A percentile compares a stretch with the other conserved stretches of the same genome.
Conservation (phyloP, 2,113 vertebrate genomes). For the Lophotis ruficrista region DNA sequence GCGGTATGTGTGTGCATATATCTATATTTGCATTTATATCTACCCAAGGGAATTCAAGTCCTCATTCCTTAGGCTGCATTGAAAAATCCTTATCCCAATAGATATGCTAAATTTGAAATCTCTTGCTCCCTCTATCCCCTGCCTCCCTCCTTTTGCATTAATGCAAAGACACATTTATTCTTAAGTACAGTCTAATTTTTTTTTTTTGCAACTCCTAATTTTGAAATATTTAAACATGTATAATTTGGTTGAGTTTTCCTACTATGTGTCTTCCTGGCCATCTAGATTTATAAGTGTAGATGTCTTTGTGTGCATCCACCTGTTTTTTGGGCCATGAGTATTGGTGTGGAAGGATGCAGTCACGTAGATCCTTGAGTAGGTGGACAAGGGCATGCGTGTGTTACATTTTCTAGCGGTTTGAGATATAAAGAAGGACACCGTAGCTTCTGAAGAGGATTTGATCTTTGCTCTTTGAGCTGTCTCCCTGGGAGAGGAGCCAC, state of each 20-base stretch:
- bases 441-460: not conserved
- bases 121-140: not conserved
- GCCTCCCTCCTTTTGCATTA: slow-evolving; percentile 1
- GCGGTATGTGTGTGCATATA: not conserved
- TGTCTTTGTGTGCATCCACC: not conserved
- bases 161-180: not conserved
- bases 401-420: not conserved
- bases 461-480: not conserved
- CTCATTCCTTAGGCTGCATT: slow-evolving; percentile 30
- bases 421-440: not conserved
- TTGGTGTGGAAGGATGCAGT: not conserved
- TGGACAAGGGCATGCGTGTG: not conserved
- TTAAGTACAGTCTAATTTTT: too few relatives aligned
- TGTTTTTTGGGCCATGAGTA: not conserved
- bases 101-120: slow-evolving; percentile 21
- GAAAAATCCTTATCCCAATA: slow-evolving; percentile 23
- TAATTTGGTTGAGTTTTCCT: not conserved
- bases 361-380: not conserved
- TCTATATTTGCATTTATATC: slow-evolving; percentile 50
- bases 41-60: slow-evolving; percentile 10
- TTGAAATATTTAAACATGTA: not conserved
- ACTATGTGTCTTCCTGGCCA: not conserved
- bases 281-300: not conserved
- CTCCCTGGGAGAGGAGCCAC: not conserved
- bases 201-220: not conserved